Conservation (phyloP, 2,888 invertebrate species). For the Caenorhabditis sinica region DNA sequence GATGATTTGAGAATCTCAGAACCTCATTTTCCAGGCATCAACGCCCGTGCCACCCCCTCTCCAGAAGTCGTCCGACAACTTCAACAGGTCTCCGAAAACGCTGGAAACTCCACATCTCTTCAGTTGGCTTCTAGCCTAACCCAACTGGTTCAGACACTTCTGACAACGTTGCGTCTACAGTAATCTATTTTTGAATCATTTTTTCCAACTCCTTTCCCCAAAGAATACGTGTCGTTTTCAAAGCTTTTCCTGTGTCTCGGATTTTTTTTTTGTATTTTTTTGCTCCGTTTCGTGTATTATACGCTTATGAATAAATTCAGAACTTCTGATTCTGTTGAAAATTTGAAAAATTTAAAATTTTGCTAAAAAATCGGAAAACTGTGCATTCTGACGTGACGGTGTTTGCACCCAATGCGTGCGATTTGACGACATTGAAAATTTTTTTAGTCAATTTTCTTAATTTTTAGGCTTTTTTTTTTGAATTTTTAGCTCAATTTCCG, state of each 20-base stretch:
- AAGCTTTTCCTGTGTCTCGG: no score
- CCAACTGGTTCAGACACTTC: constrained; percentile 61
- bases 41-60: constrained; percentile 51
- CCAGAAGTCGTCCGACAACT: constrained; percentile 46
- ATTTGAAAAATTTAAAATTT: no score
- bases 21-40: constrained; percentile 28
- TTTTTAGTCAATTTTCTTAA: constrained; percentile 23
- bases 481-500: background rate
- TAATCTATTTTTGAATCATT: constrained; percentile 19
- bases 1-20: no score
- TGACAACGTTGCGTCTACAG: constrained; percentile 55
- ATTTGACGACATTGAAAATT: background rate
- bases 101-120: constrained; percentile 52
- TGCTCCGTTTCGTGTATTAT: no score
- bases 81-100: constrained; percentile 16
- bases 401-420: background rate
- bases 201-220: background rate
- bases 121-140: constrained; percentile 62
- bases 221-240: constrained; percentile 41
- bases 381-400: constrained; percentile 10
- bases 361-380: background rate
- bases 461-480: background rate
- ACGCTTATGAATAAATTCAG: no score
- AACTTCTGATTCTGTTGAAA: no score
- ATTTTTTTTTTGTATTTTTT: no score